A percentile compares a stretch with the other conserved stretches of the same genome.
These are phyloP conservation scores for Accipiter cooperii DNA, from an alignment of 2,113 vertebrate genomes.

Conservation along the genomic window DNA sequence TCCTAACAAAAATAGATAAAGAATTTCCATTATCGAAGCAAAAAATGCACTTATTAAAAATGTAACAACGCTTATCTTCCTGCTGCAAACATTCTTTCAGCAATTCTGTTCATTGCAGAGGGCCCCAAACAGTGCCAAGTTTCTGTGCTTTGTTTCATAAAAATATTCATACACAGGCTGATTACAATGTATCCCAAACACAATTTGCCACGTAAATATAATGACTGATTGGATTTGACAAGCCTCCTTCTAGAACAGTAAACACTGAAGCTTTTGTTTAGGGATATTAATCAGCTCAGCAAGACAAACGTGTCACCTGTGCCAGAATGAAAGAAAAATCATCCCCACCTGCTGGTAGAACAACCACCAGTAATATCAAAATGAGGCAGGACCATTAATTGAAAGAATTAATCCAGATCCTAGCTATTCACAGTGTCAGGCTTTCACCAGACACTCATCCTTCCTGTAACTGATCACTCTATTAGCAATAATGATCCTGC, in stretches of 20 bases:
- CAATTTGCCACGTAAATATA: background rate
- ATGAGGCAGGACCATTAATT: background rate
- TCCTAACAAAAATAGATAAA: background rate
- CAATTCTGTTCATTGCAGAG: background rate
- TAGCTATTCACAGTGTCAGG: background rate
- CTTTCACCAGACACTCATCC: background rate
- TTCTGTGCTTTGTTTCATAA: background rate
- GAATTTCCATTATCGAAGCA: background rate
- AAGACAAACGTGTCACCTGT: background rate
- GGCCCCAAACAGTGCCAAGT: background rate
- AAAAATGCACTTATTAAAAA: background rate
- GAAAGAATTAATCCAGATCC: background rate
- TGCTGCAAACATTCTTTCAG: background rate
- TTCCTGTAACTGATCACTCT: background rate
- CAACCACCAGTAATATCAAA: background rate
- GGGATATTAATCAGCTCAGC: conserved; percentile 1
- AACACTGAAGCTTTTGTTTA: conserved; percentile 29
- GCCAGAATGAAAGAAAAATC: background rate
- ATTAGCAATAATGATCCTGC: background rate
- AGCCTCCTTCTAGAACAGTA: conserved; percentile 4
- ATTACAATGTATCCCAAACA: background rate
- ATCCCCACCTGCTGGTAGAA: background rate
- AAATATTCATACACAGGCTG: background rate
- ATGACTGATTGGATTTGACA: conserved; percentile 27
- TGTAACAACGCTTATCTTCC: background rate